Conservation (phyloP, 2,888 invertebrate species). For the Ctenicera cuprea region DNA sequence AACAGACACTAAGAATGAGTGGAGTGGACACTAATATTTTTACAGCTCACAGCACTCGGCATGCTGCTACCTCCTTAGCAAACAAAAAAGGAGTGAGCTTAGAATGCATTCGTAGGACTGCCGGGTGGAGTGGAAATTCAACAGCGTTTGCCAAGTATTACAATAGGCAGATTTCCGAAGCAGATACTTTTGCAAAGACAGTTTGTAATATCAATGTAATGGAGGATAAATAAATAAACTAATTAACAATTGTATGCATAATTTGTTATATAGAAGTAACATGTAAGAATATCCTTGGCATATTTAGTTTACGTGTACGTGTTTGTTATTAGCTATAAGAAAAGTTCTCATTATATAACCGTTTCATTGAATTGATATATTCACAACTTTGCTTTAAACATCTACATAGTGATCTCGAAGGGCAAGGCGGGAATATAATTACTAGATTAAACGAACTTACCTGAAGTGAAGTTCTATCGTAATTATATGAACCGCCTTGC, state of each 20-base stretch:
- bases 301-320: too few relatives aligned
- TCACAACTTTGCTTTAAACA: conserved; percentile 1
- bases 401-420: conserved; percentile 2
- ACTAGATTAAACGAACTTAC: too few relatives aligned
- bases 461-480: background rate
- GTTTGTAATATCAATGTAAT: background rate
- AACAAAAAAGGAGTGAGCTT: background rate
- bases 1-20: conserved; percentile 24
- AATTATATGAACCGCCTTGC: background rate
- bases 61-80: conserved; percentile 7
- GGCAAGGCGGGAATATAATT: conserved; percentile 1
- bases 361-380: too few relatives aligned
- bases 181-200: background rate
- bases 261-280: too few relatives aligned
- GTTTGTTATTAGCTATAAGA: too few relatives aligned
- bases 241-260: too few relatives aligned
- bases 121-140: background rate
- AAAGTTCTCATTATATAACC: too few relatives aligned
- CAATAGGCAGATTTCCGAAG: background rate
- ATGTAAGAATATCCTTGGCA: too few relatives aligned
- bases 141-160: background rate
- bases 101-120: background rate
- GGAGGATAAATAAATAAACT: too few relatives aligned
- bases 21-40: conserved; percentile 39
- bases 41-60: conserved; percentile 26